Evolutionary conservation across 2,113 vertebrate species (phyloP).

Genomic region (Leptocoma aspasia): DNA sequence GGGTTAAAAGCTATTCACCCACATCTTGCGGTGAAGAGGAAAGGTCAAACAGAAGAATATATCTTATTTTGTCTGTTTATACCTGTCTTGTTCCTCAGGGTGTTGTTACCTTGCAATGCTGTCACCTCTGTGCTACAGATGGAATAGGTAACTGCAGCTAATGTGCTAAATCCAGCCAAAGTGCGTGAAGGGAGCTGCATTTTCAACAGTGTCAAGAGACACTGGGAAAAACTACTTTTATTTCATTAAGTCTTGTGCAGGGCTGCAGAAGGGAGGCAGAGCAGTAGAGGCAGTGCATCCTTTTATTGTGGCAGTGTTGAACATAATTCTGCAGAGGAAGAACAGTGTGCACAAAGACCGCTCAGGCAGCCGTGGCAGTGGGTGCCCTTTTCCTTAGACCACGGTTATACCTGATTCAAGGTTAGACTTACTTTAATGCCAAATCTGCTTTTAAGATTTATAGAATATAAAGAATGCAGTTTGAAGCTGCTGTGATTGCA

Average conservation of each 20-base stretch:
- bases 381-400: neutral
- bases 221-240: neutral
- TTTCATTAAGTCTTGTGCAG: neutral
- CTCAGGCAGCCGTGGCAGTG: accelerated
- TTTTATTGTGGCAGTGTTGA: neutral
- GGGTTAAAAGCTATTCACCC: neutral
- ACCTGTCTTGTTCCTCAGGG: neutral
- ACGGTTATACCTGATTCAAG: accelerated
- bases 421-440: neutral
- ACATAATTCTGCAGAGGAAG: neutral
- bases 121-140: neutral
- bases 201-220: neutral
- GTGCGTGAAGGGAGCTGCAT: neutral
- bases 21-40: neutral
- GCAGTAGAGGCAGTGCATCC: too few species aligned
- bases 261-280: neutral
- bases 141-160: neutral
- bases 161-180: neutral
- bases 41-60: neutral
- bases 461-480: neutral
- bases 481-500: neutral
- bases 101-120: neutral
- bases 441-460: neutral
- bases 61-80: neutral
- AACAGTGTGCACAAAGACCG: neutral